Evolutionary conservation across 2,888 invertebrate species (phyloP), one percentile per base, ranked within the genome.

Genomic region (Epsilonema sp.): DNA sequence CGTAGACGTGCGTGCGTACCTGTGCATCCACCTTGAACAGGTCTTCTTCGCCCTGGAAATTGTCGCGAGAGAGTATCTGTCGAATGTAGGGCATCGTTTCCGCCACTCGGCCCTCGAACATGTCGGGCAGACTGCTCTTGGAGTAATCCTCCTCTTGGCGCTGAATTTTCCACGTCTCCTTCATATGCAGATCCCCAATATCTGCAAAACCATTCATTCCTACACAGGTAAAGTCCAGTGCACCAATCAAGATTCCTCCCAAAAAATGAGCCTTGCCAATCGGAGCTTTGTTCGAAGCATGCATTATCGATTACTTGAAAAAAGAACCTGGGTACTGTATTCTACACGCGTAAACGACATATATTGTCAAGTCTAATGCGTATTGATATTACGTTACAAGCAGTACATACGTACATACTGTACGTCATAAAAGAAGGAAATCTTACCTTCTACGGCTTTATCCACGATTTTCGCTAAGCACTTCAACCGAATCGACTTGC

Each of bases 161-260:
- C 38, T 60, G 59, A 40, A 59, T 52, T 36, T 57, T 55, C 63
- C 63, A 63, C 42, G 53, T 59, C 45, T 63, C 62, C 41, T 57
- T 55, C 8, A 49, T 47, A 13, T 52, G 55, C 37, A 63, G 51
- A n/a, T 38, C 47, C 2, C 49, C 25, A 19, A 60, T 50, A 24
- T 45, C 58, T 57, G 47, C 25, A 55, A 41, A 26, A 26, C 38
- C 26, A 39, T 16, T n/a, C n/a, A n/a, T 44, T 16, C 21, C 26
- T 22, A 31, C 31, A 44, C 26, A 4, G 20, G 11, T n/a, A 16
- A 42, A 42, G 11, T 26, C 8, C 22, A 24, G 13, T 13, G 13
- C 22, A 42, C 42, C 20, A 8, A 45, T 8, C 11, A 19, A 5
- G 5, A 19, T 44, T n/a, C 4, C 26, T 5, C 16, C 13, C 13